These are phyloP conservation scores for Chondrilla cf. caribensis DNA, from an alignment of 37 sponge, comb jelly and placozoan genomes.

Conservation along the genomic window DNA sequence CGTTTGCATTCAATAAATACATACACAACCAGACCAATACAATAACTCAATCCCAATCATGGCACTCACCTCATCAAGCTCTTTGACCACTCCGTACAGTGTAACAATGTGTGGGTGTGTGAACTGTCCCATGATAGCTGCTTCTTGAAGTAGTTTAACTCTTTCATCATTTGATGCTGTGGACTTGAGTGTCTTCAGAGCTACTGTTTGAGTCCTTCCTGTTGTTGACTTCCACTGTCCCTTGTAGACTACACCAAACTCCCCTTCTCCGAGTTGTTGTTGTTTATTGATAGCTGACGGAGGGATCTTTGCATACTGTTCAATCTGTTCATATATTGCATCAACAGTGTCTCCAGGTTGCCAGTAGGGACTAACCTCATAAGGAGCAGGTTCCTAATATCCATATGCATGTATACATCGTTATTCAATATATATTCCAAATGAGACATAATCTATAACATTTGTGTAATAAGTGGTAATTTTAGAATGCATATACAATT, in stretches of 20 bases:
- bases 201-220: neutral
- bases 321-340: neutral
- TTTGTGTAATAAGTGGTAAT: too few species aligned
- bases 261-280: neutral
- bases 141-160: slow-evolving; percentile 7
- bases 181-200: neutral
- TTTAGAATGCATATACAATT: too few species aligned
- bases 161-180: slow-evolving; percentile 1
- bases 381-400: too few species aligned
- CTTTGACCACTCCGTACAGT: neutral
- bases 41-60: neutral
- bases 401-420: too few species aligned
- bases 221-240: neutral
- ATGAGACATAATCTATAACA: too few species aligned
- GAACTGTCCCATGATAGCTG: slow-evolving; percentile 20
- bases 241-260: slow-evolving; percentile 6
- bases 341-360: neutral
- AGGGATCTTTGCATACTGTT: neutral
- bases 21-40: neutral
- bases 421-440: too few species aligned
- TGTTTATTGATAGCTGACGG: neutral
- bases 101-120: slow-evolving; percentile 13
- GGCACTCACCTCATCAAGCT: neutral
- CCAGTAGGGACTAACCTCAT: too few species aligned
- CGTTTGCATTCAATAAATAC: neutral